Conservation (phyloP, 2,888 invertebrate genomes). For the Dendrolimus pini region DNA sequence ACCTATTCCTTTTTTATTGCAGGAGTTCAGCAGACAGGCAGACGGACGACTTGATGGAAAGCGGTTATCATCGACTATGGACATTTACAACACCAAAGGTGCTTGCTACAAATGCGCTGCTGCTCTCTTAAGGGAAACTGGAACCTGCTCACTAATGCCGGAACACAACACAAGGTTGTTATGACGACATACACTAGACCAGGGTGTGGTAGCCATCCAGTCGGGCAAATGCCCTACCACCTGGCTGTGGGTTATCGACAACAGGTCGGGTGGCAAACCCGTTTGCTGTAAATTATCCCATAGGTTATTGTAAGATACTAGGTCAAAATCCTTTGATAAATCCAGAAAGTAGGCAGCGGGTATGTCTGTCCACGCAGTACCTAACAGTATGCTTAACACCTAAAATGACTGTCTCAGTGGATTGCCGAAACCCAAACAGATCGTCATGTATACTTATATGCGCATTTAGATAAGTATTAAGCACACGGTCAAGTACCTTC, state of each 20-base stretch:
- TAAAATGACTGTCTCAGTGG: constrained; percentile 3
- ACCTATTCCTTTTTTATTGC: too few relatives aligned
- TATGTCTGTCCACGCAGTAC: constrained; percentile 2
- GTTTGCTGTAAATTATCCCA: neutral
- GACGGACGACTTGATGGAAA: too few relatives aligned
- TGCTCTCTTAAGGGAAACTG: too few relatives aligned
- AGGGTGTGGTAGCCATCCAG: too few relatives aligned
- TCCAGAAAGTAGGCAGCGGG: neutral
- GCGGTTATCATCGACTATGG: too few relatives aligned
- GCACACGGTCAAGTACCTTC: constrained; percentile 2
- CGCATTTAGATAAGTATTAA: neutral
- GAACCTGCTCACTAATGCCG: too few relatives aligned
- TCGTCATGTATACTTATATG: constrained; percentile 2
- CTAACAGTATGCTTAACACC: constrained; percentile 3
- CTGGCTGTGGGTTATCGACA: neutral
- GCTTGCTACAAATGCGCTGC: too few relatives aligned
- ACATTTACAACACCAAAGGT: too few relatives aligned
- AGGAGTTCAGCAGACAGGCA: too few relatives aligned
- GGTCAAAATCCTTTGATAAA: neutral
- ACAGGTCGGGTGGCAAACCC: neutral
- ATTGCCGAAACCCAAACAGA: constrained; percentile 4
- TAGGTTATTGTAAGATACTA: neutral
- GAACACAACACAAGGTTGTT: too few relatives aligned
- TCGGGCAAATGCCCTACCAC: too few relatives aligned
- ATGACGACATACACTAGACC: too few relatives aligned